Evolutionary conservation across 2,113 vertebrate genomes (phyloP), one percentile per base, ranked within the genome.

Genomic region (Nothobranchius kuhntae): DNA sequence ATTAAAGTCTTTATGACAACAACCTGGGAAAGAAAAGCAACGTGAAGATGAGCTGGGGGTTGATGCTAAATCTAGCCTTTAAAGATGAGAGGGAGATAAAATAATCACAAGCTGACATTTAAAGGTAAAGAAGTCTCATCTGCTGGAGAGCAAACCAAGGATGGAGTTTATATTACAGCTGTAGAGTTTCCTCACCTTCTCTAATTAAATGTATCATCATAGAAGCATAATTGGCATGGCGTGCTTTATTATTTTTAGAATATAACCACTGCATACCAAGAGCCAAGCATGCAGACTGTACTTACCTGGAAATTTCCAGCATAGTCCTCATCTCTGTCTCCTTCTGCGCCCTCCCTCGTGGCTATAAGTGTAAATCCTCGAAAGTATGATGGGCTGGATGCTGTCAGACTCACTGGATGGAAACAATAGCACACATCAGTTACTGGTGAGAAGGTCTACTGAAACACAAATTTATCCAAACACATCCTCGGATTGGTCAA

Each of bases 351-450:
- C 65, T 98, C 95, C 85, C 91, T 98, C 67, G 98, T 89, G 73
- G 96, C 95, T 2, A 98, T 96, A 63, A 99, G 73, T 0, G 94
- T 99, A 91, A 99, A 99, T 26, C 96, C 98, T 92, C 96, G 93
- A 63, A 99, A 99, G 89, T 98, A 98, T 26, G 96, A 95, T 10
- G 96, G 94, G 57, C 92, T 95, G 74, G 95, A 89, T 52, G 98
- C 94, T 42, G 90, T 94, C 68, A 99, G 91, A 0, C 93, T 95
- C 89, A 98, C 98, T 99, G 78, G 45, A 88, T 45, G 72, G 91
- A 82, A 1, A 68, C 10, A 47, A 35, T 35, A 70, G 15, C 36
- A 57, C 46, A 24, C 48, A 66, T 81, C 45, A 72, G 13, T 9
- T 64, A 30, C 4, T 30, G 4, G 3, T 3, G 30, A 30, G 30